Evolutionary conservation across 2,797 vertebrate species (phyloP).

Genomic region (Champsocephalus gunnari): DNA sequence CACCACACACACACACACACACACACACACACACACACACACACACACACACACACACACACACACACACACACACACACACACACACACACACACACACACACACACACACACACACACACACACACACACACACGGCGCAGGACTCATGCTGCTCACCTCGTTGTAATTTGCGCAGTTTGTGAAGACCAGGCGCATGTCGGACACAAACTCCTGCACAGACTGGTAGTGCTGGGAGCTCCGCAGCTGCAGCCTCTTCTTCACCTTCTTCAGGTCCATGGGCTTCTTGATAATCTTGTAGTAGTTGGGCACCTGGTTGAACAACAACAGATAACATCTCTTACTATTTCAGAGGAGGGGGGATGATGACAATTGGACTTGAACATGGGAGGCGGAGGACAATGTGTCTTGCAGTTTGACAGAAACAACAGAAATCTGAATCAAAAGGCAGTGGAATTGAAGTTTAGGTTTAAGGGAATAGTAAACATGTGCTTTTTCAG

Average conservation of each 20-base stretch:
- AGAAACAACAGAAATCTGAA: neutral
- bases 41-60: neutral
- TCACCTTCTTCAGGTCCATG: slow-evolving; percentile 98
- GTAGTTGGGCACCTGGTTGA: slow-evolving; percentile 95
- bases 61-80: slow-evolving; percentile 9
- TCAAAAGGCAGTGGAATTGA: neutral
- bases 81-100: too few species aligned
- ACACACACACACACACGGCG: neutral
- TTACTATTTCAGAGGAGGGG: neutral
- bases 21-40: slow-evolving; percentile 4
- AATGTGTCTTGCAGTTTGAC: neutral
- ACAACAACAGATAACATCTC: slow-evolving; percentile 13
- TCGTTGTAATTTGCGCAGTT: slow-evolving; percentile 99
- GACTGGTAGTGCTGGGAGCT: slow-evolving; percentile 94
- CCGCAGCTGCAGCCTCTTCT: slow-evolving; percentile 93
- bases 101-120: too few species aligned
- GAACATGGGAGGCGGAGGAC: neutral
- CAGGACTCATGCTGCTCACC: slow-evolving; percentile 91
- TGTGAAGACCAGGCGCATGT: slow-evolving; percentile 96
- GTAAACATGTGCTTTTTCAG: neutral
- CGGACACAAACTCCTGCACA: slow-evolving; percentile 93
- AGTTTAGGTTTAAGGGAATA: neutral
- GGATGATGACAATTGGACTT: neutral
- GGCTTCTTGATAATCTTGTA: slow-evolving; percentile 99
- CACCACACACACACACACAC: slow-evolving; percentile 17